Conservation (phyloP, 2,113 vertebrate genomes). For the Notothenia rossii region DNA sequence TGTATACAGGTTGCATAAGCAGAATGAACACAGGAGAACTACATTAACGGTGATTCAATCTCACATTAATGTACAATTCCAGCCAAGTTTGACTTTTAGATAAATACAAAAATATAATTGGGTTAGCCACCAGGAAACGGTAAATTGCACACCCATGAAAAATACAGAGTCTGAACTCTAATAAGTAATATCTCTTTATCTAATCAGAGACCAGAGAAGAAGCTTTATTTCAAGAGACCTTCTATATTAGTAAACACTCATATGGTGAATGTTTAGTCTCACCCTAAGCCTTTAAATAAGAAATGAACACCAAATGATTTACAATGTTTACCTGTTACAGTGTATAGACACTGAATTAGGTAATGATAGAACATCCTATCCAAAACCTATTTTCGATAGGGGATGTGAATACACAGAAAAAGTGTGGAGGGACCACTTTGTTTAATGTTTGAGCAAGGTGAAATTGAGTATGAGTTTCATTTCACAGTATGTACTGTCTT, state of each 20-base stretch:
- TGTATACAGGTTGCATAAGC: neutral
- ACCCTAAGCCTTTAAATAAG: no score
- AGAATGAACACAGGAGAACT: neutral
- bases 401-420: no score
- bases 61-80: slow-evolving; percentile 4
- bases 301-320: no score
- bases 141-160: neutral
- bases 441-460: no score
- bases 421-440: no score
- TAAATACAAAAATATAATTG: neutral
- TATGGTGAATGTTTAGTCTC: no score
- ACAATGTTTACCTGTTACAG: no score
- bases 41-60: slow-evolving; percentile 1
- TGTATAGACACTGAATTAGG: neutral
- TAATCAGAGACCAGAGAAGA: neutral
- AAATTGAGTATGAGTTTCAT: no score
- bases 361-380: neutral
- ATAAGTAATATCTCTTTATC: no score
- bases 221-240: neutral
- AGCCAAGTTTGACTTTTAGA: neutral
- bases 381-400: neutral
- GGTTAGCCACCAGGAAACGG: neutral
- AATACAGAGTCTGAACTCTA: neutral
- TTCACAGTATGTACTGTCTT: no score
- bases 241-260: neutral